Evolutionary conservation across 2,888 invertebrate species (phyloP).

Genomic region (Ferrisia virgata): DNA sequence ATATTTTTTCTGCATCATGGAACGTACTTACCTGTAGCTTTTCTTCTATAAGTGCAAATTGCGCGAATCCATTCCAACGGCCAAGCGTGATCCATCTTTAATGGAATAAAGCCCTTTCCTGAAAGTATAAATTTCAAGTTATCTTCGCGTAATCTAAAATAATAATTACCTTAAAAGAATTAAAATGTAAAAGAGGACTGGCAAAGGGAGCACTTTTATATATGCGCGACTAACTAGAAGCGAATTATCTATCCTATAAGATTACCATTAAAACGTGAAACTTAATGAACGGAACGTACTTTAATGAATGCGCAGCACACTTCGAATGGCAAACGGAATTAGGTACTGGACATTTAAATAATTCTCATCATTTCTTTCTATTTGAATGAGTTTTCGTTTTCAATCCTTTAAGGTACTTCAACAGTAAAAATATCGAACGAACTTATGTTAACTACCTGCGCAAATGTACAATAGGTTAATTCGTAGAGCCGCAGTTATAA

Average conservation of each 20-base stretch:
- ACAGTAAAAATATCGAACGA: neutral
- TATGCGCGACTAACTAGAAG: constrained; percentile 38
- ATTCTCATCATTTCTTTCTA: constrained; percentile 41
- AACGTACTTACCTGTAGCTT: neutral
- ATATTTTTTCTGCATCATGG: neutral
- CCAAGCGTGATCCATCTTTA: neutral
- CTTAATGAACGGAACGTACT: constrained; percentile 43
- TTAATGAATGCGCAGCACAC: constrained; percentile 44
- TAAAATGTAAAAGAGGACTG: constrained; percentile 24
- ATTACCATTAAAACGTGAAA: constrained; percentile 45
- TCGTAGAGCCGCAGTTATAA: too few species aligned
- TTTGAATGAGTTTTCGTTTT: constrained; percentile 36
- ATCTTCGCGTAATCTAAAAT: constrained; percentile 42
- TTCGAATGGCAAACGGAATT: constrained; percentile 41
- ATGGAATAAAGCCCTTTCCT: constrained; percentile 37
- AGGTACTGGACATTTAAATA: constrained; percentile 44
- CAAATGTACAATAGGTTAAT: too few species aligned
- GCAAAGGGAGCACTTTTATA: neutral
- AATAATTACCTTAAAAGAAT: constrained; percentile 43
- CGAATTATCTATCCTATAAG: constrained; percentile 43
- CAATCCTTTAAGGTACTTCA: neutral
- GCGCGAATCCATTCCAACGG: neutral
- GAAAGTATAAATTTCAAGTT: constrained; percentile 45
- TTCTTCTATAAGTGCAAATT: neutral
- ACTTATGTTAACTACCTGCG: neutral